Percentiles rank a stretch among this genome's conserved stretches.
These are phyloP conservation scores for Calidris pugnax DNA, from an alignment of 2,113 vertebrate genomes.

Conservation along the genomic window DNA sequence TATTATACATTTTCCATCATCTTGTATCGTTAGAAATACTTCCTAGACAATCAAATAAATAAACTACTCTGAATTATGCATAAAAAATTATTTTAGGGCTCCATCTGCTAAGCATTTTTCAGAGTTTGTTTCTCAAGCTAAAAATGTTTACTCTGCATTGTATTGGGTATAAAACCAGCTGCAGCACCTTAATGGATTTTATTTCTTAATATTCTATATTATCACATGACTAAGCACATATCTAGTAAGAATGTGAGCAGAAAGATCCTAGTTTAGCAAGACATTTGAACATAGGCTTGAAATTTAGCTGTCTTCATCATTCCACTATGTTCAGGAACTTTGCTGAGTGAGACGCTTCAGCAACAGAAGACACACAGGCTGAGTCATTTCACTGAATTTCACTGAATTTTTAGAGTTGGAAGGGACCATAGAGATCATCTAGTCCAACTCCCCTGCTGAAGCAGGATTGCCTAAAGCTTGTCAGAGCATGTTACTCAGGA, in stretches of 20 bases:
- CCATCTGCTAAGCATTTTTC: background rate
- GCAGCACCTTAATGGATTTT: background rate
- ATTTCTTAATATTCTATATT: background rate
- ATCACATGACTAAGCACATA: background rate
- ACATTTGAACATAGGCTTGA: background rate
- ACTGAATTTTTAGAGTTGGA: no score
- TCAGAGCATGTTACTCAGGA: no score
- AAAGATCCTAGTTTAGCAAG: background rate
- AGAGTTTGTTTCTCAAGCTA: background rate
- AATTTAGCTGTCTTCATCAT: background rate
- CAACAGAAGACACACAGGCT: background rate
- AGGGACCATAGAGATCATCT: no score
- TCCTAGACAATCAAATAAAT: background rate
- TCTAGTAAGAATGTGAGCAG: background rate
- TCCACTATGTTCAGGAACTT: background rate
- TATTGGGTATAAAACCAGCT: background rate
- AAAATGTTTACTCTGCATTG: background rate
- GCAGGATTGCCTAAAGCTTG: no score
- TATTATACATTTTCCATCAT: background rate
- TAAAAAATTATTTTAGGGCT: constrained; percentile 12
- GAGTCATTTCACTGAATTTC: background rate
- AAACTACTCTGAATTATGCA: constrained; percentile 30
- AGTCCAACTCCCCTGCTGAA: no score
- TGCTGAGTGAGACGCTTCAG: background rate
- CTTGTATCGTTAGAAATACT: constrained; percentile 6